Evolutionary conservation across 2,888 invertebrate genomes (phyloP).

Genomic region (Drosophila nigritarsus): DNA sequence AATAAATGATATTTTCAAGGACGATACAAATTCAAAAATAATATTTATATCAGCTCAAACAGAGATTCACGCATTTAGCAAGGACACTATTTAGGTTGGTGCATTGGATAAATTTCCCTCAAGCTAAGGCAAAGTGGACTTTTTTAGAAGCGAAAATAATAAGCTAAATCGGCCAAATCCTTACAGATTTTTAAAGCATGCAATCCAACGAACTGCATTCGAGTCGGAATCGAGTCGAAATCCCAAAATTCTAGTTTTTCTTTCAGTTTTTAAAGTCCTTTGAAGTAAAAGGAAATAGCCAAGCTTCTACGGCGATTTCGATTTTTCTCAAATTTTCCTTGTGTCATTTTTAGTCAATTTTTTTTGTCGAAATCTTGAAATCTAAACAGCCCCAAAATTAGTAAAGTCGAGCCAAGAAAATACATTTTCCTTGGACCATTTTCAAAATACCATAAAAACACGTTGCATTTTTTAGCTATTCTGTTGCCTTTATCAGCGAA

Average conservation of each 20-base stretch:
- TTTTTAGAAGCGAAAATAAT: not conserved
- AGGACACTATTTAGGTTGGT: not conserved
- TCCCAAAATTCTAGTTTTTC: not conserved
- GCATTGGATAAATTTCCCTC: not conserved
- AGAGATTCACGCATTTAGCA: not conserved
- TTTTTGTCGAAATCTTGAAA: too few relatives aligned
- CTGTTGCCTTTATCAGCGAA: conserved; percentile 79
- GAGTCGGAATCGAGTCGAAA: not conserved
- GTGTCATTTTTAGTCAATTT: too few relatives aligned
- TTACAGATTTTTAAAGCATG: not conserved
- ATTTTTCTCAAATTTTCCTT: too few relatives aligned
- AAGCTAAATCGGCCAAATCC: not conserved
- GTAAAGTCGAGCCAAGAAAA: not conserved
- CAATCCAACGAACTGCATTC: not conserved
- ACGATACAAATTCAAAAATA: not conserved
- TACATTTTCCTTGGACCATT: not conserved
- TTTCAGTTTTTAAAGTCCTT: not conserved
- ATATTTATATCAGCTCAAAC: not conserved
- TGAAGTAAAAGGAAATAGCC: too few relatives aligned
- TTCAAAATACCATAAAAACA: conserved; percentile 12
- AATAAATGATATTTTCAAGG: conserved; percentile 16
- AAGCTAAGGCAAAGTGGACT: not conserved
- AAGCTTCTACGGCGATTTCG: too few relatives aligned
- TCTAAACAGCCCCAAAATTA: not conserved
- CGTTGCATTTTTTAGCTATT: conserved; percentile 63